Evolutionary conservation across 1,140 invertebrate species (phyloP), one percentile per base, ranked within the genome.

Genomic region (Xylocopa sonorina): DNA sequence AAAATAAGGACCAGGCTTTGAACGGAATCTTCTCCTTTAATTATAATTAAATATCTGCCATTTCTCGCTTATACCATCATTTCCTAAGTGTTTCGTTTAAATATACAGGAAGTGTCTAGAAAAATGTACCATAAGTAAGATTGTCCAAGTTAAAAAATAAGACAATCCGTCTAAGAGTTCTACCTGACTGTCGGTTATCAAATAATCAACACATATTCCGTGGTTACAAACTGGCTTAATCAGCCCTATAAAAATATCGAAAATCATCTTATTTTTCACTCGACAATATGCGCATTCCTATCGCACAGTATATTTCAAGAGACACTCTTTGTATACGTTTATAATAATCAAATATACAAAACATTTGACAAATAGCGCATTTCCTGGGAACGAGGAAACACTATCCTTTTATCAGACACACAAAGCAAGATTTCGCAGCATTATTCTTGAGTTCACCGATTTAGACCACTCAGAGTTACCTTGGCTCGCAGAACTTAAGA

Each of bases 31-130:
- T 32, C 60, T 57, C 14, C 14, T 46, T 51, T 27, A 29, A 29
- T 48, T 38, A 29, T 48, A 27, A 32, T 69, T 58, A 77, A 77
- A 32, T 69, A 77, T 77, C 43, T 58, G 24, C 18, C 53, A 77
- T 60, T 69, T 77, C 66, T 69, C 16, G 74, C 74, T 77, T 77
- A 68, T 77, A 77, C 74, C 53, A 77, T 77, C 64, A 68, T 77
- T 77, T 77, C 32, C 64, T 69, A 69, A 50, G 43, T 77, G n/a
- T 75, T 24, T 75, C 24, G 4, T 64, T 24, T 38, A 38, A 53
- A 75, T 43, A 75, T 69, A 67, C 53, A 58, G 24, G 21, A 21
- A 69, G 66, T 69, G 64, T 60, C 66, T 69, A 24, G 7, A 38
- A 57, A 50, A 58, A 69, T 60, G 43, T 77, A 77, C 66, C n/a